Base-by-base conservation (phyloP, 1,140 invertebrate species). In the Carcinoscorpius rotundicauda region DNA sequence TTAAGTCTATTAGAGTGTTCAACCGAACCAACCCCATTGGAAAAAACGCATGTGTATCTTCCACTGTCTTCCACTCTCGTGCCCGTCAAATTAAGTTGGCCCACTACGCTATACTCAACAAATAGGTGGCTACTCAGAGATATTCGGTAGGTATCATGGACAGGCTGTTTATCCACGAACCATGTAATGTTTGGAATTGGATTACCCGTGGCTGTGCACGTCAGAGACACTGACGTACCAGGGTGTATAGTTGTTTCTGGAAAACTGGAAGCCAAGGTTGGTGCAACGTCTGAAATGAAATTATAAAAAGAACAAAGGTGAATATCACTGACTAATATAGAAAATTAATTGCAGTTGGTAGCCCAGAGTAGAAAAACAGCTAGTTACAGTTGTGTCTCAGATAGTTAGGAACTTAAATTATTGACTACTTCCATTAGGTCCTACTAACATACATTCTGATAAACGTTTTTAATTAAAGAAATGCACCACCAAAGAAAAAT, bases 171-270 rank as follows among this genome's bases (percentile, higher is more conserved):
- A 78, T 97, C 93, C 4, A 97, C 81, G 77, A 89, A 87, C 94
- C 94, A 98, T 5, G 85, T 87, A 64, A 98, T 93, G 79, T 91
- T 89, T 61, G 94, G 94, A 9, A 89, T 89, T 5, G 93, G 94
- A 77, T 95, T 96, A 59, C 91, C 92, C 9, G 86, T 85, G 2
- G 88, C 88, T 4, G 85, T 82, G 76, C 88, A 91, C 71, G 87
- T 87, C 5, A 97, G 80, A 66, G 88, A 89, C 9, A 93, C 85
- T 59, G 85, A 85, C 48, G 88, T 87, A 55, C 91, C 91, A 0
- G 91, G 90, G 70, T 92, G 53, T 8, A 55, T 3, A 55, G n/a
- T 55, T 55, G 6, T 6, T 8, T n/a, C 6, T 6, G 53, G n/a
- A n/a, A 55, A 55, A n/a, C 6, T n/a, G 53, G 6, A n/a, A 6